phyloP scores from a whole-genome alignment of 2,888 invertebrate species.

The Drosophila leonis region DNA sequence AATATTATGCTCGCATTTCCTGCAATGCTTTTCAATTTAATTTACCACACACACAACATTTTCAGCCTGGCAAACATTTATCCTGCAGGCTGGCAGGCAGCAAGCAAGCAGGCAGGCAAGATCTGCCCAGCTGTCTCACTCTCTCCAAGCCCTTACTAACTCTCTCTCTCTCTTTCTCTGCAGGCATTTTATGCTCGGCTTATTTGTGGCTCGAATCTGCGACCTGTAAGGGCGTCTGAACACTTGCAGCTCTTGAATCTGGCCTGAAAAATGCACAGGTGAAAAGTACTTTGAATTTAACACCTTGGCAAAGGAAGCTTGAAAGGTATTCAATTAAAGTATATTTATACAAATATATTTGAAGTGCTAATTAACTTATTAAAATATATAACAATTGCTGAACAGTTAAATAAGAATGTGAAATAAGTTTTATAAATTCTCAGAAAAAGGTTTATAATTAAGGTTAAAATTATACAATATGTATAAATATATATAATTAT shows the following conservation, averaged over 20 bases:
- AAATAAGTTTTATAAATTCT: too few relatives aligned
- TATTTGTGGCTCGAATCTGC: constrained; percentile 55
- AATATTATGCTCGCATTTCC: constrained; percentile 72
- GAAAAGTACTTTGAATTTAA: constrained; percentile 30
- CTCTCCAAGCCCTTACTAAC: not conserved
- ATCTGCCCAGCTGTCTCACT: constrained; percentile 23
- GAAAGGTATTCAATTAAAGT: not conserved
- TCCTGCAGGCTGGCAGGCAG: constrained; percentile 40
- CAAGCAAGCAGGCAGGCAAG: constrained; percentile 28
- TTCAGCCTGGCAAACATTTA: constrained; percentile 42
- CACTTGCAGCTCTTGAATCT: constrained; percentile 37
- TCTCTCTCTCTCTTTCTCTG: constrained; percentile 3
- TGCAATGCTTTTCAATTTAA: constrained; percentile 73
- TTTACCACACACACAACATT: constrained; percentile 66
- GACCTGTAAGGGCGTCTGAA: constrained; percentile 19
- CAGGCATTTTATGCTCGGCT: constrained; percentile 77
- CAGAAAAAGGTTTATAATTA: too few relatives aligned
- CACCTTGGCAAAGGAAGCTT: constrained; percentile 24
- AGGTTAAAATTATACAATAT: too few relatives aligned
- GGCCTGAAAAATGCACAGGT: constrained; percentile 38
- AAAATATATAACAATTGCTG: not conserved
- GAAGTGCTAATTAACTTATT: not conserved
- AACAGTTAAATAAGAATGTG: not conserved
- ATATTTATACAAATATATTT: not conserved
- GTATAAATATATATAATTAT: too few relatives aligned